Percentiles rank a stretch among this genome's conserved stretches.
Evolutionary conservation across 2,113 vertebrate species (phyloP).

Genomic region (Odocoileus virginianus): DNA sequence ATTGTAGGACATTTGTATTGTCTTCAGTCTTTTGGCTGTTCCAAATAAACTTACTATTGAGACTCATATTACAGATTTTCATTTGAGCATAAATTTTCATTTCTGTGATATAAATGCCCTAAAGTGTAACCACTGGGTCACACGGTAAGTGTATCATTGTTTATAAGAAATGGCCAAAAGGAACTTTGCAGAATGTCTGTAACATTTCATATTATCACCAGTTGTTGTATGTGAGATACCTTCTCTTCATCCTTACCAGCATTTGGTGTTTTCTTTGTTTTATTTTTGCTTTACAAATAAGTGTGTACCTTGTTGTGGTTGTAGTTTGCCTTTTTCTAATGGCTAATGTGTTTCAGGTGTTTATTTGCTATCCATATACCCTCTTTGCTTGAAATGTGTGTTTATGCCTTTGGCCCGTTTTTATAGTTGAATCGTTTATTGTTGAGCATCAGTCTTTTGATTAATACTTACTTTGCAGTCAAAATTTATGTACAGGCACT

Average conservation of each 20-base stretch:
- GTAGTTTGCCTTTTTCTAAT: not conserved
- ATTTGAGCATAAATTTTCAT: not conserved
- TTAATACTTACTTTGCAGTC: slow-evolving; percentile 9
- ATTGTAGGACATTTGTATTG: not conserved
- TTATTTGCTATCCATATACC: not conserved
- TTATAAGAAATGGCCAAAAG: not conserved
- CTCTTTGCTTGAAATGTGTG: not conserved
- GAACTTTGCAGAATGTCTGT: not conserved
- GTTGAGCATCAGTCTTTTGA: not conserved
- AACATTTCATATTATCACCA: not conserved
- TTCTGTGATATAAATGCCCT: not conserved
- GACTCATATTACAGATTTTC: not conserved
- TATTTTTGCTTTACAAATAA: not conserved
- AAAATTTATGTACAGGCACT: not conserved
- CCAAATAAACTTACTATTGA: not conserved
- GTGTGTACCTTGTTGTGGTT: not conserved
- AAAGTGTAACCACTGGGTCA: not conserved
- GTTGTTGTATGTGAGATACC: not conserved
- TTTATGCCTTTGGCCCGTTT: not conserved
- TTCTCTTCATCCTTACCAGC: not conserved
- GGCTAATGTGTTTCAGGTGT: not conserved
- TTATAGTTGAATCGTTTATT: not conserved
- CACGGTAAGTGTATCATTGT: not conserved
- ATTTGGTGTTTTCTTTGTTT: not conserved
- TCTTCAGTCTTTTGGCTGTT: not conserved